Base-by-base conservation (phyloP, 2,113 vertebrate genomes). In the Forbesichthys papilliferus region DNA sequence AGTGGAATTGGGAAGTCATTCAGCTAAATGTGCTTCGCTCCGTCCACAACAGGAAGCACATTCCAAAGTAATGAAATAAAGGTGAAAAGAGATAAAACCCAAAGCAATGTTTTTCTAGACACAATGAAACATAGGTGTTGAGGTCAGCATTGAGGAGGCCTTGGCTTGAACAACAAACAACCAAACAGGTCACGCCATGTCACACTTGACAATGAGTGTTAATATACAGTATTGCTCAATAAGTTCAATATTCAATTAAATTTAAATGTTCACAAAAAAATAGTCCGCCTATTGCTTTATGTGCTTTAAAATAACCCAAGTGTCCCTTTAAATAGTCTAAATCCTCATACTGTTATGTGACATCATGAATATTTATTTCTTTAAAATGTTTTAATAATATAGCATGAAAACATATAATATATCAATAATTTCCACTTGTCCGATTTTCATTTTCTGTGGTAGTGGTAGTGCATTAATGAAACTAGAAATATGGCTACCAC, bases 1-100 rank as follows among this genome's bases (percentile, higher is more conserved):
- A 1, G 18, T 11, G 48, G 69, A 74, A 69, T 75, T 74, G 75
- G 52, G 64, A 64, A 68, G 75, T 78, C 79, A 53, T 64, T 82
- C n/a, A 33, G 70, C 69, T 67, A 81, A 88, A 82, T 11, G 71
- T 77, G 66, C 63, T 80, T 66, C 33, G 56, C 66, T 75, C 84
- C 73, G 48, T 71, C 74, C 71, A 70, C 27, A 61, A 56, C 5
- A 42, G 64, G 63, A 36, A 63, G 61, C 61, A 42, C 52, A 66
- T 73, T 81, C 66, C 42, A 42, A 0, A 18, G 57, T 68, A 79
- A 82, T 74, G 34, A 75, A 78, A 65, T 53, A 34, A 52, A 71
- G 11, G 34, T 42, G 49, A 79, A 68, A 71, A 11, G 62, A 70
- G 62, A 80, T 68, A 68, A 85, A 78, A 58, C 36, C 63, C 64